A percentile compares a stretch with the other conserved stretches of the same genome.
Conservation (phyloP, 2,113 vertebrate genomes). For the Odontesthes bonariensis region DNA sequence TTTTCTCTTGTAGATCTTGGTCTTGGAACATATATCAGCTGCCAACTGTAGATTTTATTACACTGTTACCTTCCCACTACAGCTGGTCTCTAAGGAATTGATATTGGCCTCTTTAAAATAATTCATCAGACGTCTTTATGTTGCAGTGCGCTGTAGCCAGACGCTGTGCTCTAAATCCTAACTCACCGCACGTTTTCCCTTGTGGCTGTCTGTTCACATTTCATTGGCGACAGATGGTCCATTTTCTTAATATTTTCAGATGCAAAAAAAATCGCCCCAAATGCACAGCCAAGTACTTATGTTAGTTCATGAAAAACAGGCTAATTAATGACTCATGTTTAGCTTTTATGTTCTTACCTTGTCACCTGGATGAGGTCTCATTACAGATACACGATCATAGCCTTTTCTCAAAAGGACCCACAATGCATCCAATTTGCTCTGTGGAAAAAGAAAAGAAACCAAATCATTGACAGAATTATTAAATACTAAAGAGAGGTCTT, state of each 20-base stretch:
- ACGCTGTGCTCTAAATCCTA: slow-evolving; percentile 59
- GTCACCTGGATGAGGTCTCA: slow-evolving; percentile 96
- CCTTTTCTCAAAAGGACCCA: slow-evolving; percentile 94
- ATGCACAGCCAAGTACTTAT: slow-evolving; percentile 10
- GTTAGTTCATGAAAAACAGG: not conserved
- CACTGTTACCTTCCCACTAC: slow-evolving; percentile 31
- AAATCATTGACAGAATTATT: slow-evolving; percentile 1
- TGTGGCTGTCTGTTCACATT: slow-evolving; percentile 63
- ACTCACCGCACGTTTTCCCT: slow-evolving; percentile 78
- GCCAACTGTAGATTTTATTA: slow-evolving; percentile 51
- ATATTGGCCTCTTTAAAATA: slow-evolving; percentile 57
- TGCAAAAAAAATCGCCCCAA: slow-evolving; percentile 34
- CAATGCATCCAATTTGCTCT: slow-evolving; percentile 96
- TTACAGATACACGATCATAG: slow-evolving; percentile 95
- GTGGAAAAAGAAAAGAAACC: slow-evolving; percentile 45
- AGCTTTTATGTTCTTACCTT: slow-evolving; percentile 85
- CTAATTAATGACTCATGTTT: not conserved
- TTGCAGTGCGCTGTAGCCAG: slow-evolving; percentile 35
- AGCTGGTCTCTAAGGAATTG: slow-evolving; percentile 53
- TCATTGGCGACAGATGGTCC: slow-evolving; percentile 84
- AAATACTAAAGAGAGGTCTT: not conserved
- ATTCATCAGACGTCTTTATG: slow-evolving; percentile 69
- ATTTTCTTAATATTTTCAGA: slow-evolving; percentile 36
- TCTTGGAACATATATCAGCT: slow-evolving; percentile 25
- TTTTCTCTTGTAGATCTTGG: slow-evolving; percentile 30